Evolutionary conservation across 2,888 invertebrate species (phyloP), one percentile per base, ranked within the genome.

Genomic region (Drosophila histrio): DNA sequence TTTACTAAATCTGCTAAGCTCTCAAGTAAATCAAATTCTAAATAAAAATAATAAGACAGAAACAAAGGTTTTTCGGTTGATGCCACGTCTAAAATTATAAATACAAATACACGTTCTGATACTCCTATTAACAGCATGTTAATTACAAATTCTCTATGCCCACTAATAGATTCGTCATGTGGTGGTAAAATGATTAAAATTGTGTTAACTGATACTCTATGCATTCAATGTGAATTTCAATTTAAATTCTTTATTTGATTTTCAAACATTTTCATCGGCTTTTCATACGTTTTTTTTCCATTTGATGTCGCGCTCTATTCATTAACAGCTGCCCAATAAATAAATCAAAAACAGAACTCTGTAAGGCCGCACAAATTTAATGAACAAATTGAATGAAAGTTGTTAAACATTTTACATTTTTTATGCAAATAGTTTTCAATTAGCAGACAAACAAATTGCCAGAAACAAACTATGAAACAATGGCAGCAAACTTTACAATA

Each of bases 81-180:
- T 30, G 49, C 43, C 43, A 34, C 52, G 36, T 26, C 39, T 43
- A 4, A 34, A 24, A 47, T 64, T 39, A 32, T 38, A 21, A 72
- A 67, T 24, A 36, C 28, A 59, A 56, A 58, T 9, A 38, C 26
- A 49, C 28, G 36, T 1, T 44, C 2, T 41, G 5, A 5, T 13
- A 34, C 9, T 24, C 6, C 50, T 36, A 59, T 81, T 71, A 63
- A 39, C 85, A 46, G 9, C 1, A 24, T 43, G 83, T 47, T 85
- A 82, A 82, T 82, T 54, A 32, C 44, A 30, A 9, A 77, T 86
- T 78, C 60, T 83, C 63, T 44, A 73, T 69, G 86, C 34, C 47
- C 63, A 80, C 80, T 82, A 82, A 82, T 79, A 86, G 60, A 79
- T 82, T 85, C 68, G 82, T 83, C 82, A 85, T 78, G 83, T 63